These are phyloP conservation scores for Parapristionchus giblindavisi DNA, from an alignment of 2,888 invertebrate genomes.

Conservation along the genomic window DNA sequence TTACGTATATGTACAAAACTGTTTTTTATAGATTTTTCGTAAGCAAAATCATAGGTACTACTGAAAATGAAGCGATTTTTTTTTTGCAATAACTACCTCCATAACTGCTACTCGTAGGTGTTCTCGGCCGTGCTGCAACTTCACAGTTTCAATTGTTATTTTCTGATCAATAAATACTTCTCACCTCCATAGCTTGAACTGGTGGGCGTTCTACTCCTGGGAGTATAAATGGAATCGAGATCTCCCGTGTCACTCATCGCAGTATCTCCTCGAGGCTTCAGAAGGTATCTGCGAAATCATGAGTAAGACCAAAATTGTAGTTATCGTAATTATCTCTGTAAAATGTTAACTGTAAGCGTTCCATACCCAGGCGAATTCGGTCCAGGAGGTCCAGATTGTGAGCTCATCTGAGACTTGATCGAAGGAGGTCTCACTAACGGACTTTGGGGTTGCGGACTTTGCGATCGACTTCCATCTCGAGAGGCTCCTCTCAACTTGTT, in stretches of 20 bases:
- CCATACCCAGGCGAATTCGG: slow-evolving; percentile 65
- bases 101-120: slow-evolving; percentile 57
- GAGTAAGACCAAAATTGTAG: slow-evolving; percentile 16
- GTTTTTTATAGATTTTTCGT: no score
- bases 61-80: no score
- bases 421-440: slow-evolving; percentile 68
- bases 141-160: background rate
- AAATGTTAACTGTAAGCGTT: background rate
- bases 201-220: slow-evolving; percentile 57
- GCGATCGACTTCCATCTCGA: slow-evolving; percentile 63
- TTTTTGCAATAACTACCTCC: slow-evolving; percentile 49
- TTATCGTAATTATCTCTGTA: background rate
- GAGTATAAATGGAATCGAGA: slow-evolving; percentile 58
- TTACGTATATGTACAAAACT: no score
- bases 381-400: slow-evolving; percentile 66
- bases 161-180: no score
- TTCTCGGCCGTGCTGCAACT: slow-evolving; percentile 45
- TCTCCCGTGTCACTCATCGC: slow-evolving; percentile 65
- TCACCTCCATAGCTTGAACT: slow-evolving; percentile 40
- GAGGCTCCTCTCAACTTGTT: slow-evolving; percentile 66
- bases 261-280: slow-evolving; percentile 64
- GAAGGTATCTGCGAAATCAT: slow-evolving; percentile 46
- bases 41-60: no score
- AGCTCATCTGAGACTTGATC: slow-evolving; percentile 66
- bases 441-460: slow-evolving; percentile 67